Evolutionary conservation across 2,113 vertebrate species (phyloP).

Genomic region (Eulemur rufifrons): DNA sequence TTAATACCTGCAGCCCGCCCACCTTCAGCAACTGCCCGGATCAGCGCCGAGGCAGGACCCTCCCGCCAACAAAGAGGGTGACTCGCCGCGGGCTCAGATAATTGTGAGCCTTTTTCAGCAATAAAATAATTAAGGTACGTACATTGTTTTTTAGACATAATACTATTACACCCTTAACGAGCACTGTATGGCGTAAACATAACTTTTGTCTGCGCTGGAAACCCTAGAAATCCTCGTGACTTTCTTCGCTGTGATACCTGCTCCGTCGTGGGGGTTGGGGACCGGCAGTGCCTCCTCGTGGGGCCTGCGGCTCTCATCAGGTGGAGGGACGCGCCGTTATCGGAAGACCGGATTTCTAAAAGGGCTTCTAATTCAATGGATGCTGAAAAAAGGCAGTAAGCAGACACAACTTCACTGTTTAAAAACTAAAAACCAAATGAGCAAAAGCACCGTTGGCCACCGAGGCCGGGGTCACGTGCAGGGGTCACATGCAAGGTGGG

Average conservation of each 20-base stretch:
- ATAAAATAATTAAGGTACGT: background rate
- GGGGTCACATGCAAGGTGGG: too few relatives aligned
- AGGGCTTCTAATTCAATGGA: background rate
- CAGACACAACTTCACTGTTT: fast-evolving
- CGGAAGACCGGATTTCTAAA: background rate
- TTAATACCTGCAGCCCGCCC: background rate
- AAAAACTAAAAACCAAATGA: background rate
- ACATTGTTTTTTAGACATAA: background rate
- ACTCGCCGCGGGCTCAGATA: background rate
- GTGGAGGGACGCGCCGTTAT: fast-evolving
- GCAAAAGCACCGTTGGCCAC: fast-evolving
- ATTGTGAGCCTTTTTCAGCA: background rate
- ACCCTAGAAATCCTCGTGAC: background rate
- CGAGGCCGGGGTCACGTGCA: background rate
- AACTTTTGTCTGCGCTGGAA: background rate
- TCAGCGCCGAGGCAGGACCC: background rate
- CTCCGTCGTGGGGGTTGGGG: background rate
- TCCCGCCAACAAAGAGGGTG: background rate
- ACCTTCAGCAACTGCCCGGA: background rate
- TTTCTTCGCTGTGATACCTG: fast-evolving
- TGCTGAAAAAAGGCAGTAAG: background rate
- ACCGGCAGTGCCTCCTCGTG: background rate
- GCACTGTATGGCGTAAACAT: background rate
- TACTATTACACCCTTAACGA: background rate
- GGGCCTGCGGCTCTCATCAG: background rate